Conservation (phyloP, 2,113 vertebrate genomes). For the Scophthalmus maximus region DNA sequence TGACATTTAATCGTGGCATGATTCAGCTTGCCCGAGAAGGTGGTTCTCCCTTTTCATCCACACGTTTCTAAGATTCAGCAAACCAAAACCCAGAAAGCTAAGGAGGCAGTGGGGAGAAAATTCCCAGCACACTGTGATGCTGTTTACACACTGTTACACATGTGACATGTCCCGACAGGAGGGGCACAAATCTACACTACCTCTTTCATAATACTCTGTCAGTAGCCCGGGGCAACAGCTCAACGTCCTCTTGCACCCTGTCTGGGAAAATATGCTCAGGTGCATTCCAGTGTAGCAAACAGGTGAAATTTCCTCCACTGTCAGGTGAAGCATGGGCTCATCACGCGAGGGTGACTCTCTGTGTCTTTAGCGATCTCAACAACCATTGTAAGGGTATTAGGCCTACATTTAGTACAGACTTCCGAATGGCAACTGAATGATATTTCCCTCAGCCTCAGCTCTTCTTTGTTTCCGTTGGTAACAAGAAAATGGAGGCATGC, state of each 20-base stretch:
- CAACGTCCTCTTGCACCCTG: constrained; percentile 70
- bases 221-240: constrained; percentile 62
- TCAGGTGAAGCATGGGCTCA: constrained; percentile 17
- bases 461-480: neutral
- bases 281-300: constrained; percentile 54
- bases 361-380: neutral
- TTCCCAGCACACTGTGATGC: constrained; percentile 51
- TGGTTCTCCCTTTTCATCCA: constrained; percentile 42
- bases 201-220: constrained; percentile 67
- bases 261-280: constrained; percentile 78
- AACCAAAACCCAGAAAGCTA: constrained; percentile 48
- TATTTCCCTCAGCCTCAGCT: neutral
- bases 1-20: constrained; percentile 31
- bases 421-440: neutral
- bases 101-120: constrained; percentile 23
- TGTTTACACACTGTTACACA: constrained; percentile 61
- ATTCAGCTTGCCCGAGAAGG: constrained; percentile 41
- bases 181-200: constrained; percentile 45
- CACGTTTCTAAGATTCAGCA: constrained; percentile 35
- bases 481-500: too few relatives aligned
- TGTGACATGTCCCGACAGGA: constrained; percentile 67
- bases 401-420: neutral
- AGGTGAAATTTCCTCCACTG: constrained; percentile 56
- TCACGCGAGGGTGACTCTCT: neutral
- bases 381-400: too few relatives aligned